These are phyloP conservation scores for Eira barbara DNA, from an alignment of 2,113 vertebrate species.

Conservation along the genomic window DNA sequence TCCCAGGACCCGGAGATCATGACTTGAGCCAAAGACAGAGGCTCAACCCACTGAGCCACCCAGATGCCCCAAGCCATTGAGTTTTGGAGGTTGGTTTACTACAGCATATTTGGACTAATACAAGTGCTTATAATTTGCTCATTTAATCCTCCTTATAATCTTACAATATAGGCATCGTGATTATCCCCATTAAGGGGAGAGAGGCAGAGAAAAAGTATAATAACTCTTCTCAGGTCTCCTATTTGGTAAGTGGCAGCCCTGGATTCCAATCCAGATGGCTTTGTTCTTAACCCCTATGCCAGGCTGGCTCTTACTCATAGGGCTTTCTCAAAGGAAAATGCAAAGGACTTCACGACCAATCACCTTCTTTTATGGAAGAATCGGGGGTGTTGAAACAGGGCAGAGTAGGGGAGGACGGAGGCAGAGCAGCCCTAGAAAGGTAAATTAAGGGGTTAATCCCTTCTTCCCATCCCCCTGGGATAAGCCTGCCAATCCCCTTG, in stretches of 20 bases:
- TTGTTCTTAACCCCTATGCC: background rate
- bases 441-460: background rate
- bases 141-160: background rate
- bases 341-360: background rate
- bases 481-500: background rate
- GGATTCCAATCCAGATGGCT: background rate
- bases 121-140: background rate
- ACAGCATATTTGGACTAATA: background rate
- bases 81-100: background rate
- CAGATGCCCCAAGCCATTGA: background rate
- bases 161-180: background rate
- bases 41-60: too few species aligned
- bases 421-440: background rate
- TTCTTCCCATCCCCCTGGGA: background rate
- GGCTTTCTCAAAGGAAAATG: background rate
- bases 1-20: too few species aligned
- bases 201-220: background rate
- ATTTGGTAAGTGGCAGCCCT: background rate
- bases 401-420: too few species aligned
- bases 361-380: background rate
- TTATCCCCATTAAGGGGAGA: background rate
- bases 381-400: background rate
- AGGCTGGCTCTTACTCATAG: background rate
- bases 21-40: too few species aligned
- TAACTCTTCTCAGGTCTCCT: background rate